These are phyloP conservation scores for Mythimna pallens DNA, from an alignment of 2,888 invertebrate species.

Conservation along the genomic window DNA sequence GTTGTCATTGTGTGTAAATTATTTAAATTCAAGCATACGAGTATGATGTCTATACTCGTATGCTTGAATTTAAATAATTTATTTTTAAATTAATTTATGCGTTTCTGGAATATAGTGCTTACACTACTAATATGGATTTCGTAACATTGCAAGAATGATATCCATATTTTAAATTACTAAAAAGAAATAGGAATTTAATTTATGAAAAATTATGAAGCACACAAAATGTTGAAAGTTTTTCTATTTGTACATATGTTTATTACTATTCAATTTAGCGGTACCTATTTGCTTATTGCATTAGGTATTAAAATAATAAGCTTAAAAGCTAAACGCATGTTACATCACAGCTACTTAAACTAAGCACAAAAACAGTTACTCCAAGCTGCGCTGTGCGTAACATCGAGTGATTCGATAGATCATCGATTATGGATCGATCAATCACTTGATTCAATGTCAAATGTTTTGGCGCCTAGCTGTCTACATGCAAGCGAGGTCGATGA, in stretches of 20 bases:
- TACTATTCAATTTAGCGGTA: not conserved
- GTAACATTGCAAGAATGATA: not conserved
- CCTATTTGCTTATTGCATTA: slow-evolving; percentile 4
- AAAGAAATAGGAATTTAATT: not conserved
- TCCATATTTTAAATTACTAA: not conserved
- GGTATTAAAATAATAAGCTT: slow-evolving; percentile 28
- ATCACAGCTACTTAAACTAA: slow-evolving; percentile 49
- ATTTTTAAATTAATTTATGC: not conserved
- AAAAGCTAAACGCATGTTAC: slow-evolving; percentile 39
- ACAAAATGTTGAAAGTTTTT: too few relatives aligned
- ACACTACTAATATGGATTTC: not conserved
- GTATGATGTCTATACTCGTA: too few relatives aligned
- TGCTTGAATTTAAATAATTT: not conserved
- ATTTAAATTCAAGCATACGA: too few relatives aligned
- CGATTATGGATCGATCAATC: slow-evolving; percentile 82
- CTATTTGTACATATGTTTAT: not conserved
- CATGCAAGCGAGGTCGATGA: slow-evolving; percentile 78
- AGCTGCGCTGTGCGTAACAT: slow-evolving; percentile 54
- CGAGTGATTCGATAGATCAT: slow-evolving; percentile 63
- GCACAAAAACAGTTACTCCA: slow-evolving; percentile 59
- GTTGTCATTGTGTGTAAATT: slow-evolving; percentile 12
- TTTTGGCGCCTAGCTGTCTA: slow-evolving; percentile 85
- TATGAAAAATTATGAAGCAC: not conserved
- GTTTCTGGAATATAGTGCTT: not conserved
- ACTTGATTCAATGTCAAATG: slow-evolving; percentile 75